Evolutionary conservation across 1,140 invertebrate species (phyloP), one percentile per base, ranked within the genome.

Genomic region (Tetragnatha versicolor): DNA sequence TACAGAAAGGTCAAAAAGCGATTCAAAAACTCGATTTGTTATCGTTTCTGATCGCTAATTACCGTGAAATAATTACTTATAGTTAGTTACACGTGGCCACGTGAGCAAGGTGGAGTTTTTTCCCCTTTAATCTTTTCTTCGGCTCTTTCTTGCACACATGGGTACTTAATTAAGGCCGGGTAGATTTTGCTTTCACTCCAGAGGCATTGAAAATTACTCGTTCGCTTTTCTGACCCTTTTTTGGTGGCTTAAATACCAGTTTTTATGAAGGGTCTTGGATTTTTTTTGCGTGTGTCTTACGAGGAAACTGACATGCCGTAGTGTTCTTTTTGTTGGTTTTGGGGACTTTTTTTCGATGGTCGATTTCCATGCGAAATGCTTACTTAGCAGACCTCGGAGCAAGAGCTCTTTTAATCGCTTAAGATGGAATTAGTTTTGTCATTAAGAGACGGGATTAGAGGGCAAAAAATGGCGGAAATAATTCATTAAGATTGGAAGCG

Each of bases 51-150:
- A 77, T 77, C 58, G 31, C 73, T 77, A 77, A 77, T 77, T 77
- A 77, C 61, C 73, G 49, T 77, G 61, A 65, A 77, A 77, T 77
- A 77, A 77, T 77, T 77, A 77, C 73, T 77, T 77, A 77, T 77
- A 77, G 73, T 77, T 77, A 77, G 60, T 53, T 33, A 22, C 31
- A n/a, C n/a, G n/a, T n/a, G n/a, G n/a, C n/a, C n/a, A n/a, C n/a
- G 35, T 22, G 58, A 65, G 55, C 20, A 75, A 31, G 72, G 53
- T 17, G 25, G 35, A 29, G 20, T 66, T 77, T 77, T 66, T 51
- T 77, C 14, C n/a, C 2, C 20, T n/a, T 27, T 73, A 60, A 63
- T 66, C 61, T 77, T 66, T 53, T 29, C 55, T 39, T 60, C 45
- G 31, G 35, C 37, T 33, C 35, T 33, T 58, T 47, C n/a, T 63